Evolutionary conservation across 2,888 invertebrate genomes (phyloP).

Genomic region (Eulithis testata): DNA sequence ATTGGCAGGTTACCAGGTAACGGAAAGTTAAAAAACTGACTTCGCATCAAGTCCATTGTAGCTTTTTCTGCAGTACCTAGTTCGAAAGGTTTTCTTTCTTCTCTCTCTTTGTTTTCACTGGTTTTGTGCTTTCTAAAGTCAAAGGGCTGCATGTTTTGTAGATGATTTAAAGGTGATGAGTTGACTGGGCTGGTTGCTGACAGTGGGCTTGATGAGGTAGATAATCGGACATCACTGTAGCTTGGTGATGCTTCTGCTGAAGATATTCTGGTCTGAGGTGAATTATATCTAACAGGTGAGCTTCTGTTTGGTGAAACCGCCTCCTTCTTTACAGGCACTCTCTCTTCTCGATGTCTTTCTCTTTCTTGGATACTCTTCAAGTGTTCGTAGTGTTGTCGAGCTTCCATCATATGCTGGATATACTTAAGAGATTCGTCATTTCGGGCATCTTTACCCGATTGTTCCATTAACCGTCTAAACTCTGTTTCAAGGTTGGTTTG

Average conservation of each 20-base stretch:
- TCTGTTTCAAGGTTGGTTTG: constrained; percentile 85
- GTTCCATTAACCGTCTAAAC: constrained; percentile 83
- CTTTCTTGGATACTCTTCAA: constrained; percentile 74
- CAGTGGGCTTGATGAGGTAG: constrained; percentile 78
- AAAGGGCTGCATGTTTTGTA: constrained; percentile 98
- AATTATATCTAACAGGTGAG: constrained; percentile 61
- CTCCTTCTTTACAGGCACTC: constrained; percentile 65
- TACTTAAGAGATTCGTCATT: constrained; percentile 75
- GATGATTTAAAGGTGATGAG: constrained; percentile 92
- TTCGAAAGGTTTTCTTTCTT: constrained; percentile 76
- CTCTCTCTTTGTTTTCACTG: constrained; percentile 65
- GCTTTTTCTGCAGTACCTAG: constrained; percentile 68
- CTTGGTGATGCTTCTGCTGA: constrained; percentile 74
- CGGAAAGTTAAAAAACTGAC: constrained; percentile 86
- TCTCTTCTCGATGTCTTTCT: constrained; percentile 52
- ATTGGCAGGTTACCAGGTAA: constrained; percentile 85
- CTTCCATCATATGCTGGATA: constrained; percentile 78
- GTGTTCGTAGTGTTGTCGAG: constrained; percentile 73
- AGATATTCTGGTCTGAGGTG: constrained; percentile 65
- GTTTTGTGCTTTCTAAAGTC: constrained; percentile 90
- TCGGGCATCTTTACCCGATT: constrained; percentile 77
- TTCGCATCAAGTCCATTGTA: constrained; percentile 86
- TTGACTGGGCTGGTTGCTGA: constrained; percentile 86
- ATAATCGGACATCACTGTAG: constrained; percentile 64
- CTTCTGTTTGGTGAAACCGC: constrained; percentile 64